Evolutionary conservation across 2,113 vertebrate genomes (phyloP).

Genomic region (Peromyscus californicus): DNA sequence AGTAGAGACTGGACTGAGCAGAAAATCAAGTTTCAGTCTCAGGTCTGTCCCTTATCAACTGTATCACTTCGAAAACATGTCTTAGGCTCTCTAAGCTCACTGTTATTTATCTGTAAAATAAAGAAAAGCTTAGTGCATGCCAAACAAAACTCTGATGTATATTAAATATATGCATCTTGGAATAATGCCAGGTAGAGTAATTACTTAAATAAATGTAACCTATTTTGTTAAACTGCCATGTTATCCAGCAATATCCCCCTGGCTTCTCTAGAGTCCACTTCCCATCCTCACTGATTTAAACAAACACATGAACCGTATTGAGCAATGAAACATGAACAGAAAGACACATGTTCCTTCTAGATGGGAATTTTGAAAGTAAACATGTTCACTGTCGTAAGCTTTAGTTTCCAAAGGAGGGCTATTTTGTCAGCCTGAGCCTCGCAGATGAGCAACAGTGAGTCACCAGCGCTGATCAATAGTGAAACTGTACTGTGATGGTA

Average conservation of each 20-base stretch:
- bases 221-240: not conserved
- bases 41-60: conserved; percentile 3
- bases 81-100: not conserved
- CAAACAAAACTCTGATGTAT: not conserved
- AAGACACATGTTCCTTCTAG: not conserved
- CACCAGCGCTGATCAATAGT: not conserved
- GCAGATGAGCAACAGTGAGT: not conserved
- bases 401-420: not conserved
- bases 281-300: not conserved
- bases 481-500: not conserved
- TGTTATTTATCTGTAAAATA: not conserved
- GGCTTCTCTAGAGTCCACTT: not conserved
- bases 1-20: not conserved
- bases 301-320: not conserved
- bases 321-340: conserved; percentile 26
- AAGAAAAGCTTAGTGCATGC: not conserved
- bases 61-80: not conserved
- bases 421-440: not conserved
- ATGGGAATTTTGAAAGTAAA: not conserved
- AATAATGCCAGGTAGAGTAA: not conserved
- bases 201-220: conserved; percentile 25
- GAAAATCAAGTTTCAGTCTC: not conserved
- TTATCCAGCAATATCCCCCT: not conserved
- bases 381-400: not conserved
- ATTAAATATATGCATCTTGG: not conserved